Conservation (phyloP, 2,888 invertebrate genomes). For the Protodeltote pygarga region DNA sequence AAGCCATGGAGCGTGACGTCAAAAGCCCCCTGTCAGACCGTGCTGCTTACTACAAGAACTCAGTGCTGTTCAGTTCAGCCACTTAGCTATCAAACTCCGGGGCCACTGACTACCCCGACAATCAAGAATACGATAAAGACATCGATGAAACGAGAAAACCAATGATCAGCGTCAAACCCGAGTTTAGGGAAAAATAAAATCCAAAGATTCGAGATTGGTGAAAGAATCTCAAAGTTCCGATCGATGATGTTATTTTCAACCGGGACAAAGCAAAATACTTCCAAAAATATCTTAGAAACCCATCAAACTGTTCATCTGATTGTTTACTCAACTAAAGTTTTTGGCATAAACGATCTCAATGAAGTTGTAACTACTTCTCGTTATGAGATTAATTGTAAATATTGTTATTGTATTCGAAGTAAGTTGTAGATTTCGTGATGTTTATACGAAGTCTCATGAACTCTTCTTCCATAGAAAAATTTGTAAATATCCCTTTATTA, state of each 20-base stretch:
- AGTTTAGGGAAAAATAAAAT: constrained; percentile 83
- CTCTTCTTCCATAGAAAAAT: constrained; percentile 86
- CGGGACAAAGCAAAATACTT: constrained; percentile 36
- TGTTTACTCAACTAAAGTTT: constrained; percentile 63
- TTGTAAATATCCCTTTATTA: constrained; percentile 84
- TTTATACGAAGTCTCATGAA: constrained; percentile 70
- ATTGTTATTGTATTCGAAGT: constrained; percentile 78
- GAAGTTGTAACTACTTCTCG: constrained; percentile 62
- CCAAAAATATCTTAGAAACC: constrained; percentile 41
- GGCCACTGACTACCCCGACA: constrained; percentile 75
- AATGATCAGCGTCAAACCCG: constrained; percentile 85
- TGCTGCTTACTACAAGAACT: constrained; percentile 95
- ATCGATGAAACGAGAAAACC: constrained; percentile 80
- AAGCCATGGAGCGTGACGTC: constrained; percentile 93
- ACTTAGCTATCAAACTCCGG: constrained; percentile 88
- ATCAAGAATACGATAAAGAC: constrained; percentile 71
- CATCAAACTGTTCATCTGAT: constrained; percentile 58
- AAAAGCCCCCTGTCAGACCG: constrained; percentile 95
- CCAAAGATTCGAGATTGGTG: constrained; percentile 62
- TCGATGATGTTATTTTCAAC: constrained; percentile 34
- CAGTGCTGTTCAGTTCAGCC: constrained; percentile 95
- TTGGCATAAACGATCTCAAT: constrained; percentile 72
- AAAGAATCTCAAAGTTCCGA: constrained; percentile 46
- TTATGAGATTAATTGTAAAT: constrained; percentile 82
- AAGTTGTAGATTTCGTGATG: constrained; percentile 72